Conservation (phyloP, 2,797 vertebrate species). For the Pantherophis alleghaniensis region DNA sequence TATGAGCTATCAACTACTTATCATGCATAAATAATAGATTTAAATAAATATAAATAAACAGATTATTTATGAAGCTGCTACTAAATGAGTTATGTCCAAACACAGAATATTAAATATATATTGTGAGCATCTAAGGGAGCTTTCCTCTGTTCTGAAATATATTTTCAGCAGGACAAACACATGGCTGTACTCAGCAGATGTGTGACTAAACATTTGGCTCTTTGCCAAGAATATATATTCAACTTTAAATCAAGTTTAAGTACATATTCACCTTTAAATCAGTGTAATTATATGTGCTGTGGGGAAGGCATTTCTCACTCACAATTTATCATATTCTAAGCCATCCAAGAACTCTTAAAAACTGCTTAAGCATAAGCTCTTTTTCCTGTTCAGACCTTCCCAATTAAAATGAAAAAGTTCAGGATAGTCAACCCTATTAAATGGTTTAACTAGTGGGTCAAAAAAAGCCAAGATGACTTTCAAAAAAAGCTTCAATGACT, state of each 20-base stretch:
- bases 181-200: background rate
- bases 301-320: background rate
- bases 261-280: constrained; percentile 18
- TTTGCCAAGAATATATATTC: background rate
- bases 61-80: constrained; percentile 20
- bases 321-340: constrained; percentile 28
- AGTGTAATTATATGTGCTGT: background rate
- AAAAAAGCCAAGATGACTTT: background rate
- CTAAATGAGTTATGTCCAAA: constrained; percentile 25
- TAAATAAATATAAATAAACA: background rate
- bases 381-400: constrained; percentile 20
- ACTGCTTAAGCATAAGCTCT: constrained; percentile 23
- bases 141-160: background rate
- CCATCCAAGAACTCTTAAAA: constrained; percentile 21
- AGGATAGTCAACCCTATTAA: constrained; percentile 29
- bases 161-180: constrained; percentile 13
- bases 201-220: background rate
- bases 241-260: constrained; percentile 5
- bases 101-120: constrained; percentile 13
- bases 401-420: constrained; percentile 35
- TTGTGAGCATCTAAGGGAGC: background rate
- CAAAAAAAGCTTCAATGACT: background rate
- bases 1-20: background rate
- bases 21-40: background rate
- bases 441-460: constrained; percentile 33